Evolutionary conservation across 2,113 vertebrate genomes (phyloP).

Genomic region (Cairina moschata): DNA sequence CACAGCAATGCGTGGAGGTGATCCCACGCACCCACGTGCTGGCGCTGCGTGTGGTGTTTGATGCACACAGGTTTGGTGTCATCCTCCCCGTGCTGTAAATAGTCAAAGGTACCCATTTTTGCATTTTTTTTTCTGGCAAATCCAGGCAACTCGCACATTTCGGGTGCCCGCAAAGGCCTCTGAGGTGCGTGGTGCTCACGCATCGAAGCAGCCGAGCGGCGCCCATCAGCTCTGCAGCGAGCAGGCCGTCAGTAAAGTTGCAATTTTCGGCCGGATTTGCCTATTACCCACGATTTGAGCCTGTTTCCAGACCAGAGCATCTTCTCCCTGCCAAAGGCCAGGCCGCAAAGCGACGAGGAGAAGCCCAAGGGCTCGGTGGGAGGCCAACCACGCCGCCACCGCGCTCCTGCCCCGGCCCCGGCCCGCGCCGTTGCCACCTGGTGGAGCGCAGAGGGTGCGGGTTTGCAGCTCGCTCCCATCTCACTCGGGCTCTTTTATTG

Average conservation of each 20-base stretch:
- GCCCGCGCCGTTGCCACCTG: slow-evolving; percentile 46
- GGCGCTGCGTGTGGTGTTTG: accelerated
- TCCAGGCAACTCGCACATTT: background rate
- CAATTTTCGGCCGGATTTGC: background rate
- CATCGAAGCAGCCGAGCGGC: background rate
- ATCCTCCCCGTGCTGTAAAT: background rate
- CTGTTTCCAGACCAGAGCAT: background rate
- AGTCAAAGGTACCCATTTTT: background rate
- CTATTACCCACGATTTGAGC: no score
- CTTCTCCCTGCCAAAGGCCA: background rate
- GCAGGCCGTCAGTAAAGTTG: background rate
- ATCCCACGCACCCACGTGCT: accelerated
- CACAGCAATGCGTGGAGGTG: accelerated
- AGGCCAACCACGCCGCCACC: background rate
- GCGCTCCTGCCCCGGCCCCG: no score
- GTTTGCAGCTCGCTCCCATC: slow-evolving; percentile 27
- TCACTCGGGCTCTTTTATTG: slow-evolving; percentile 38
- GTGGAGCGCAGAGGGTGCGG: slow-evolving; percentile 61
- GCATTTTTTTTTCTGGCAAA: background rate
- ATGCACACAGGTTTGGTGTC: accelerated
- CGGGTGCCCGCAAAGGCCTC: background rate
- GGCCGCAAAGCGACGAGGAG: background rate
- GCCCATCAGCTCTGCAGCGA: background rate
- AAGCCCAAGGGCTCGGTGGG: background rate
- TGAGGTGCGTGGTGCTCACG: background rate